Evolutionary conservation across 2,797 vertebrate genomes (phyloP).

Genomic region (Poeciliopsis presidionis): DNA sequence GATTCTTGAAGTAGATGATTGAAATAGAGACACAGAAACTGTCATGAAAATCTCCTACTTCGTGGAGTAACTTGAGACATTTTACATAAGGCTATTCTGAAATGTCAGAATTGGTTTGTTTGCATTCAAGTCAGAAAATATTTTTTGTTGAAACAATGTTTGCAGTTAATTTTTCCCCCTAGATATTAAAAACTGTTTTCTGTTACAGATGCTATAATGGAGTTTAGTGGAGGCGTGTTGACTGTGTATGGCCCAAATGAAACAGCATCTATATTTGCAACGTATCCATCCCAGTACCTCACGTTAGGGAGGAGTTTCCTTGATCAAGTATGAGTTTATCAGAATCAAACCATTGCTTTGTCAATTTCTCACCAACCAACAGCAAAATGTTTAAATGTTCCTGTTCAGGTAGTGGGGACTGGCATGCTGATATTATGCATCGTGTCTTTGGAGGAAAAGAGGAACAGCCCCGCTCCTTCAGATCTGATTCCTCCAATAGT

Average conservation of each 20-base stretch:
- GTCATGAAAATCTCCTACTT: neutral
- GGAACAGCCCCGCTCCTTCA: conserved; percentile 79
- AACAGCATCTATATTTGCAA: conserved; percentile 89
- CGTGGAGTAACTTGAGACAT: neutral
- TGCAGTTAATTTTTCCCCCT: neutral
- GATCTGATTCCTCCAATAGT: conserved; percentile 81
- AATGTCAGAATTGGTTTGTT: neutral
- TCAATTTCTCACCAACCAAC: neutral
- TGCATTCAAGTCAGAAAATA: neutral
- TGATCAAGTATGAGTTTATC: conserved; percentile 80
- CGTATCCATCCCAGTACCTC: conserved; percentile 80
- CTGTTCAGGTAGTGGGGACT: conserved; percentile 84
- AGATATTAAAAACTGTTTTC: conserved; percentile 10
- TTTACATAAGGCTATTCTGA: neutral
- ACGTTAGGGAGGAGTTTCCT: conserved; percentile 80
- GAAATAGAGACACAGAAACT: neutral
- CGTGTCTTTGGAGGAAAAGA: conserved; percentile 78
- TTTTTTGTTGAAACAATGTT: neutral
- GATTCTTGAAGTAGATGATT: neutral
- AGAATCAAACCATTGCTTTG: neutral
- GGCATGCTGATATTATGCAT: conserved; percentile 81
- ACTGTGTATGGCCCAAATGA: conserved; percentile 80
- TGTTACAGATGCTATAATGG: conserved; percentile 83
- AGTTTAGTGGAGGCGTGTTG: conserved; percentile 81
- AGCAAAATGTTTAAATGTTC: neutral